Evolutionary conservation across 1,140 invertebrate species (phyloP), one percentile per base, ranked within the genome.

Genomic region (Charaxes varanes): DNA sequence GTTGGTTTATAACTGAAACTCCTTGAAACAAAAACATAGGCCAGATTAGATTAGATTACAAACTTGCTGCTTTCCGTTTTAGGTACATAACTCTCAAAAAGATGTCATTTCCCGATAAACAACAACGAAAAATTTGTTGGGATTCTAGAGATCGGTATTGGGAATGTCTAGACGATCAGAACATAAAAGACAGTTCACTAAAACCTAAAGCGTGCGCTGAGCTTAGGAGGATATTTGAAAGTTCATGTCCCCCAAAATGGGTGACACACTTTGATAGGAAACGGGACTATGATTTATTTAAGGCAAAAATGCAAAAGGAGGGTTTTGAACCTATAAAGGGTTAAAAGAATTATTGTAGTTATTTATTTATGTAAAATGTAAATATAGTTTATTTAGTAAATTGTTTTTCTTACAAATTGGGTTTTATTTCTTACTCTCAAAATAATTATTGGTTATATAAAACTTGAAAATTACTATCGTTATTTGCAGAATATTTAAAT

Each of bases 211-310:
- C 87, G 34, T 97, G 96, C 82, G 66, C 81, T 47, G 85, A 92
- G 64, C 79, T 93, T 50, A 89, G 94, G 41, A 89, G 91, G 83
- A 34, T 89, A 11, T 97, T 94, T 85, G 94, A 95, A 87, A 87
- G 88, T 32, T 89, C 88, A 8, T 98, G 95, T 74, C 92, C 94
- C n/a, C 72, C 88, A 7, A 90, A 93, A 77, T 98, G 95, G 95
- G 94, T 97, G 6, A 95, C 94, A 83, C 95, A 98, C 84, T 98
- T 98, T 84, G 94, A 97, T 85, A 88, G 93, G 62, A 96, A 95
- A 79, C 77, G 93, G 71, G 90, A 92, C 53, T 97, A 95, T 82
- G 85, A 94, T 59, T 89, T 94, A 66, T 97, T 95, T 77, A 96
- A 96, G 85, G 90, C 93, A 56, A 91, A 92, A 87, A 91, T 97